These are phyloP conservation scores for Pectinophora gossypiella DNA, from an alignment of 1,140 invertebrate genomes.

Conservation along the genomic window DNA sequence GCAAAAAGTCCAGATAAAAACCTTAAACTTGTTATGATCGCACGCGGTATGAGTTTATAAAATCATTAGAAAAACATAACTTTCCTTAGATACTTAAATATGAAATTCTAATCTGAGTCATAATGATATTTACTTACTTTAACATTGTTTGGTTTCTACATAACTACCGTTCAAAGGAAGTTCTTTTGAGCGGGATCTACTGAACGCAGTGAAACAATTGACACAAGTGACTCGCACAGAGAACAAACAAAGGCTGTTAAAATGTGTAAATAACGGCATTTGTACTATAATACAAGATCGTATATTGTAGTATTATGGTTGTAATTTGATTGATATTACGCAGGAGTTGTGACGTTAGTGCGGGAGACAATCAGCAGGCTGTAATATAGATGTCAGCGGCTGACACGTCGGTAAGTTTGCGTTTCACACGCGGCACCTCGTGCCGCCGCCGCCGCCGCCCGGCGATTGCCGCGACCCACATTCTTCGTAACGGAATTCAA, in stretches of 20 bases:
- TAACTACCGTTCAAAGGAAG: neutral
- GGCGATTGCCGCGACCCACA: too few relatives aligned
- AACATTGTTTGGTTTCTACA: neutral
- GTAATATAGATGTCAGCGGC: constrained; percentile 52
- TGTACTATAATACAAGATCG: neutral
- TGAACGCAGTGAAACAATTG: constrained; percentile 36
- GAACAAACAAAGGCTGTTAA: constrained; percentile 19
- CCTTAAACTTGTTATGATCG: too few relatives aligned
- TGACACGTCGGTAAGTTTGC: constrained; percentile 33
- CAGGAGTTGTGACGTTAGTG: constrained; percentile 18
- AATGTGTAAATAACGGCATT: too few relatives aligned
- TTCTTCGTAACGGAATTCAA: too few relatives aligned
- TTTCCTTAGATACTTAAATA: too few relatives aligned
- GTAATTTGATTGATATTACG: constrained; percentile 21
- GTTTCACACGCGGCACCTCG: constrained; percentile 41
- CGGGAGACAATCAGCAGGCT: constrained; percentile 11
- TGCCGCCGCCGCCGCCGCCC: too few relatives aligned
- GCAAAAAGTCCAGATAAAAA: too few relatives aligned
- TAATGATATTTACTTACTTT: neutral
- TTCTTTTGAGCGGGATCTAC: constrained; percentile 5
- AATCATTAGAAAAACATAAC: too few relatives aligned
- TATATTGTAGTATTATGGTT: constrained; percentile 18
- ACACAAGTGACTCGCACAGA: constrained; percentile 48
- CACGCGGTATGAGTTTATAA: too few relatives aligned
- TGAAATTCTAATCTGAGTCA: too few relatives aligned